A percentile compares a stretch with the other conserved stretches of the same genome.
phyloP scores from a whole-genome alignment of 2,888 invertebrate species.

The Heteromurus nitidus region DNA sequence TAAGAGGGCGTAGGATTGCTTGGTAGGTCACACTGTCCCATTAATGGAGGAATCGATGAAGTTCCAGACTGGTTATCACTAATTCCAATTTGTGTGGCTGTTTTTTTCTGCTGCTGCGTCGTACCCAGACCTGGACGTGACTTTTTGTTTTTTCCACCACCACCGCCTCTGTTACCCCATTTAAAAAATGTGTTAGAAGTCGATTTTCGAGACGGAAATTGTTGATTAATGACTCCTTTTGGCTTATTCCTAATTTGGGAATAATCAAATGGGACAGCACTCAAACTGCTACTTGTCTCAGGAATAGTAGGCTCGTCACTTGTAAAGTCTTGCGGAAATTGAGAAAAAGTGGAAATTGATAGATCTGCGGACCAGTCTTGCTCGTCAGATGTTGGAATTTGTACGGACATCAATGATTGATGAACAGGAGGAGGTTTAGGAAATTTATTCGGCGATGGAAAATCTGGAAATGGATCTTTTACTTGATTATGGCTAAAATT shows the following conservation, averaged over 20 bases:
- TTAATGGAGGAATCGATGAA: background rate
- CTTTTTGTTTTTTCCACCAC: constrained; percentile 35
- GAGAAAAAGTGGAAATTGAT: constrained; percentile 31
- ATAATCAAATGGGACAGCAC: constrained; percentile 63
- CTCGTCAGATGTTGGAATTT: constrained; percentile 2
- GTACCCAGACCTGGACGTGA: constrained; percentile 58
- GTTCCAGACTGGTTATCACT: background rate
- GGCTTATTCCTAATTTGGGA: constrained; percentile 35
- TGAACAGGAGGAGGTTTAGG: constrained; percentile 18
- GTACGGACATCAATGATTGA: constrained; percentile 13
- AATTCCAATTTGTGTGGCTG: constrained; percentile 17
- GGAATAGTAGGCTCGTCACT: background rate
- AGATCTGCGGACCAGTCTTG: constrained; percentile 47
- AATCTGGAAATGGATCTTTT: constrained; percentile 20
- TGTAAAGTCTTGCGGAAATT: constrained; percentile 42
- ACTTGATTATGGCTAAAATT: no score
- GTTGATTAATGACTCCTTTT: no score
- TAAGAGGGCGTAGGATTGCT: constrained; percentile 20
- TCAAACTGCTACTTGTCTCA: background rate
- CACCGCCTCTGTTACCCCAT: constrained; percentile 45
- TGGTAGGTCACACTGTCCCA: background rate
- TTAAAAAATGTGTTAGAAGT: no score
- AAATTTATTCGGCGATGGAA: constrained; percentile 18
- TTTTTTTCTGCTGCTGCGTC: constrained; percentile 35
- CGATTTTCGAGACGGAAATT: background rate